Evolutionary conservation across 2,113 vertebrate genomes (phyloP), one percentile per base, ranked within the genome.

Genomic region (Propithecus coquereli): DNA sequence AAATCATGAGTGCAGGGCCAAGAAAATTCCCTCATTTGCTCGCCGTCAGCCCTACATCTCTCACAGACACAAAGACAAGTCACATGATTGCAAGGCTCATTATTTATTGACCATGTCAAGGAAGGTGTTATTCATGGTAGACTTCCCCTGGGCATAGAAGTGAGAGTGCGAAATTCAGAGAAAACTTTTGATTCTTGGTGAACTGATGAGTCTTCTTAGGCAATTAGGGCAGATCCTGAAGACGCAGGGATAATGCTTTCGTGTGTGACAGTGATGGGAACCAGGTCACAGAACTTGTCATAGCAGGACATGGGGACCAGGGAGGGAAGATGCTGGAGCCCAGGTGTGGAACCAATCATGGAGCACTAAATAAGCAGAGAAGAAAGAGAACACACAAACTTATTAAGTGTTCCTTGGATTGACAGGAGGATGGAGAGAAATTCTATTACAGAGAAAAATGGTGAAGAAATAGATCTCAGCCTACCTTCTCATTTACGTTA

Each of bases 51-150:
- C 9, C 11, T 17, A 20, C 0, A 20, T 25, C 17, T 11, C 45
- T 84, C 8, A n/a, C 30, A 61, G 6, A 76, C 11, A 83, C n/a
- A 79, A 76, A 93, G 30, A 85, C 32, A 54, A 63, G 20, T 20
- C 71, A 87, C 54, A 30, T 5, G 54, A 50, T 7, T 96, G 57
- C 47, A 73, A 32, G 40, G 47, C 0, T 52, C 14, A 73, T 82
- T 5, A 84, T 97, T 96, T 97, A 97, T 94, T 97, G 89, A 82
- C 2, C 30, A 65, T 23, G 43, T 9, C 52, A 34, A 92, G 20
- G n/a, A 32, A 87, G 27, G 23, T 45, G 25, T 84, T 17, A 66
- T 47, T 92, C 50, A 25, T 20, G n/a, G 20, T 1, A 61, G 8
- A 50, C 13, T 40, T 86, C 16, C 43, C 25, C 47, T 32, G 23